Evolutionary conservation across 2,888 invertebrate species (phyloP), one percentile per base, ranked within the genome.

Genomic region (Polydrusus tereticollis): DNA sequence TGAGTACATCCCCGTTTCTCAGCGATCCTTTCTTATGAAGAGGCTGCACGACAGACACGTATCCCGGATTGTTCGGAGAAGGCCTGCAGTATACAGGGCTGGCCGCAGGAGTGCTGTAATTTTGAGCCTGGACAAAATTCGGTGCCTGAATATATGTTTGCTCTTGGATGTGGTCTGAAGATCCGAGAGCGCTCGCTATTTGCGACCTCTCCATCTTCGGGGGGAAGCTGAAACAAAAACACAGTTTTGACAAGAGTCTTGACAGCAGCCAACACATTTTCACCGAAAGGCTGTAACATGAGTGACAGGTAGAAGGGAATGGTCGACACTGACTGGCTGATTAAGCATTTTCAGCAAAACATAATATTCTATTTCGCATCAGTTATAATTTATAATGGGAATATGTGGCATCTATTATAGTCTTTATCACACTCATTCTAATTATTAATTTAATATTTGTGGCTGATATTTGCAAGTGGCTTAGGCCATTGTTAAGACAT

Each of bases 1-100:
- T 91, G 77, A 90, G 84, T 64, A 91, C 88, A 81, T 91, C 91
- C 63, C 89, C 89, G 80, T 88, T 91, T 69, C 91, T 86, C 50
- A 90, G 87, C 21, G 90, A 89, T 65, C 89, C 89, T 82, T 91
- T 91, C 82, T 91, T 91, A 82, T 89, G 88, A 77, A 89, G 84
- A 60, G 87, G 87, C 80, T 89, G 89, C 6, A 77, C 70, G 1
- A 84, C 84, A 50, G 84, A 82, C 20, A 83, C 84, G 77, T 85
- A 85, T 20, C 83, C 81, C 6, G 84, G 80, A 66, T 80, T 80
- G 74, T 83, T 85, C 18, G 85, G 84, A 36, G 85, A 84, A 5
- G 84, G 78, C 65, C 84, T 79, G 69, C 83, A 78, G 72, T 85
- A 85, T 23, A 85, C 83, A 58, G 83, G 80, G 77, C 81, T 83